Base-by-base conservation (phyloP, 2,797 vertebrate genomes). In the Enteromius anoplus region DNA sequence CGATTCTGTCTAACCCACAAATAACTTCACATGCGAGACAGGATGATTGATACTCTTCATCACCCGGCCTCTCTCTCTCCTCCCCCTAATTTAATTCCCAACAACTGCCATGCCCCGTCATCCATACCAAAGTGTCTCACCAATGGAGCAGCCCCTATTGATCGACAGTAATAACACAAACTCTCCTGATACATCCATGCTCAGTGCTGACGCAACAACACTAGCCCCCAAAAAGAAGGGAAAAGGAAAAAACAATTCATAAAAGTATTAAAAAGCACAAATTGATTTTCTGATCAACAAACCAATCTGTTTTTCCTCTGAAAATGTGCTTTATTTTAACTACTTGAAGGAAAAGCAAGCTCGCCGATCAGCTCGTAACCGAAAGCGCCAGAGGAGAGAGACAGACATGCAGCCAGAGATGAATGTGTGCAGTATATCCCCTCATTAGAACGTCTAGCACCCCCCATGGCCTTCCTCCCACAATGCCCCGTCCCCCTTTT, bases 31-130 rank as follows among this genome's bases (percentile, higher is more conserved):
- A 87, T 91, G 62, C 91, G 92, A 94, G 95, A 94, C 94, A 95
- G 94, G 91, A 94, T 96, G 94, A 96, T 95, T 96, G 95, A 96
- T 96, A 95, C 93, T 95, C 92, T 93, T 95, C 95, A 96, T 96
- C 93, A 94, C 93, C 88, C 91, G 85, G 83, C 80, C 89, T 92
- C 91, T 93, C 92, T 90, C 91, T 92, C 91, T 90, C 91, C 91
- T 88, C 87, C 73, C 90, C 85, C 90, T 93, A 94, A 95, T 95
- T 93, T 93, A 94, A 95, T 96, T 94, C 93, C 93, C 92, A 94
- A 94, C 94, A 94, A 94, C 93, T 91, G 91, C 80, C 58, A 91
- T 87, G 91, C 90, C 91, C 91, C 92, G 91, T 93, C 93, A 92
- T 92, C 94, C 93, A 94, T 93, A 93, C 92, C 91, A 93, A 90